phyloP scores from a whole-genome alignment of 2,888 invertebrate genomes.

The Agonopterix subpropinquella region DNA sequence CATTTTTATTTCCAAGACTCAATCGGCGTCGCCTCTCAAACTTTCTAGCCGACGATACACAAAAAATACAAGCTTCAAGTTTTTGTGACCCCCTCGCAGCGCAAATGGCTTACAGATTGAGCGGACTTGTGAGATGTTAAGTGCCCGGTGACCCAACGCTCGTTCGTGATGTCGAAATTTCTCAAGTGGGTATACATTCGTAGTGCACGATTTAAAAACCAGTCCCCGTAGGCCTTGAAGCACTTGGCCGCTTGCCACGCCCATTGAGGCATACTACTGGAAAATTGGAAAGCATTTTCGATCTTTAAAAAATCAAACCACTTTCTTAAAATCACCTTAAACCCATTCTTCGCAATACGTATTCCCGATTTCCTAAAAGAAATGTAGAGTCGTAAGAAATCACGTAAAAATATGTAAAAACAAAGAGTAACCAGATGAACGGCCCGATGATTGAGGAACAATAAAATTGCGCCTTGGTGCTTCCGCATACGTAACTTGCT shows the following conservation, averaged over 20 bases:
- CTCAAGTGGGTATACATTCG: conserved; percentile 48
- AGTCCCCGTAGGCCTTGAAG: conserved; percentile 56
- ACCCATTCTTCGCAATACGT: neutral
- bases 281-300: conserved; percentile 37
- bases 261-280: conserved; percentile 39
- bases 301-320: neutral
- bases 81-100: conserved; percentile 14
- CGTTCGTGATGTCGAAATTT: conserved; percentile 53
- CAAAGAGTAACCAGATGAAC: conserved; percentile 45
- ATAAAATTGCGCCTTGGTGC: conserved; percentile 46
- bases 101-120: conserved; percentile 33
- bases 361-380: neutral
- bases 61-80: conserved; percentile 1
- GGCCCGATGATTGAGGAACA: conserved; percentile 48
- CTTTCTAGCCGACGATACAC: too few species aligned
- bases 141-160: conserved; percentile 32
- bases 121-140: conserved; percentile 23
- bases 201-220: conserved; percentile 57
- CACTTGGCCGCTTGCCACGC: conserved; percentile 64
- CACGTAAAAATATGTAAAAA: conserved; percentile 22
- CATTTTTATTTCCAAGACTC: too few species aligned
- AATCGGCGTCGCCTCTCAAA: too few species aligned
- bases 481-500: conserved; percentile 64
- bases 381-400: neutral
- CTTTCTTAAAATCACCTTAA: neutral